Evolutionary conservation across 2,888 invertebrate genomes (phyloP).

Genomic region (Kuschelorhynchus macadamiae): DNA sequence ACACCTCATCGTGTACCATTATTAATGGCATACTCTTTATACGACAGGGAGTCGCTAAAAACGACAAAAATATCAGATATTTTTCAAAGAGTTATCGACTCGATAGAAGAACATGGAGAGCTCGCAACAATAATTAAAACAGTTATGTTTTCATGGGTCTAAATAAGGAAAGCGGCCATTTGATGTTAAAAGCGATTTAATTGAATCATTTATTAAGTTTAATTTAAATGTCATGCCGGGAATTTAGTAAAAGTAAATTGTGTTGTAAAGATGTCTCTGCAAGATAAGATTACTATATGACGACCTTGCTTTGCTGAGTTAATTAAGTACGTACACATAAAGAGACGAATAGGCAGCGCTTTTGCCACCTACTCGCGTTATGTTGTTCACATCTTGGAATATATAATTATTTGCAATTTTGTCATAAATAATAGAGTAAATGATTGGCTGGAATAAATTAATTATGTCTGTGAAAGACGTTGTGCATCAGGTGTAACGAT

Average conservation of each 20-base stretch:
- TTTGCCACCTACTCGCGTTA: constrained; percentile 20
- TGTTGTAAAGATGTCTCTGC: constrained; percentile 45
- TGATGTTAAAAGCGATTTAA: constrained; percentile 42
- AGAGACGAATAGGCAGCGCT: constrained; percentile 10
- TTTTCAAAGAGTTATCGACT: too few species aligned
- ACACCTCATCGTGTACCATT: too few species aligned
- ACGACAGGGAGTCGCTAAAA: too few species aligned
- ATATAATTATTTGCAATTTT: constrained; percentile 21
- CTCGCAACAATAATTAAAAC: too few species aligned
- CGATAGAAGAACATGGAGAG: too few species aligned
- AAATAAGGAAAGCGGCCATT: constrained; percentile 37
- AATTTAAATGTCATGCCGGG: constrained; percentile 42
- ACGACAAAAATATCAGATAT: too few species aligned
- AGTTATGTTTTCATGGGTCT: background rate
- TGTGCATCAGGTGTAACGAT: constrained; percentile 7
- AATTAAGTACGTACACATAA: constrained; percentile 27
- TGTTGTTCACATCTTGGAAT: constrained; percentile 7
- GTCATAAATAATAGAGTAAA: constrained; percentile 10
- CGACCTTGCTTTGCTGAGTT: constrained; percentile 29
- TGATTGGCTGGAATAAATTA: background rate
- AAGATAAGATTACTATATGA: constrained; percentile 33
- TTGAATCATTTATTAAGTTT: constrained; percentile 45
- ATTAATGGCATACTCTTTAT: too few species aligned
- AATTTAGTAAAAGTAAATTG: constrained; percentile 40
- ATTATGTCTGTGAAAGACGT: background rate